A percentile compares a stretch with the other conserved stretches of the same genome.
phyloP scores from a whole-genome alignment of 2,888 invertebrate genomes.

The Tinea trinotella region DNA sequence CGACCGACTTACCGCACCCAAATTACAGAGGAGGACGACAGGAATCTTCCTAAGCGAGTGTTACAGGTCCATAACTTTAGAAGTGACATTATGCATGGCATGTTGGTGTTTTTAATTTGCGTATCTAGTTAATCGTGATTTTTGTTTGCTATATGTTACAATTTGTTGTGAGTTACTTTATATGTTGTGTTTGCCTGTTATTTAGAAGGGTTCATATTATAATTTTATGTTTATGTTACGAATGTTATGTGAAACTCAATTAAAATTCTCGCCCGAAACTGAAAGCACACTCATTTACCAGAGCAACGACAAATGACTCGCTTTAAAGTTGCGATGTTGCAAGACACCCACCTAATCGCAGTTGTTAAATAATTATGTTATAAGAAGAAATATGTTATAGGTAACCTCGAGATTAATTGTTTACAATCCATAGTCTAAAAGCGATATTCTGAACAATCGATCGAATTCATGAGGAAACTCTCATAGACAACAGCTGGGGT shows the following conservation, averaged over 20 bases:
- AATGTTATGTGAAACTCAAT: conserved; percentile 9
- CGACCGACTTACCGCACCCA: conserved; percentile 94
- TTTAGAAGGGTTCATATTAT: background rate
- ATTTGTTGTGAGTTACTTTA: conserved; percentile 6
- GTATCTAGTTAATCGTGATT: conserved; percentile 7
- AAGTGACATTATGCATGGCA: conserved; percentile 17
- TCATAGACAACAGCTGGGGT: background rate
- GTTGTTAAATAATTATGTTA: conserved; percentile 16
- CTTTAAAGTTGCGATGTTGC: conserved; percentile 16
- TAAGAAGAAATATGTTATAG: background rate
- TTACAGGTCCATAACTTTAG: conserved; percentile 77
- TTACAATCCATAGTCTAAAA: background rate
- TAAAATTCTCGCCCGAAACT: conserved; percentile 18
- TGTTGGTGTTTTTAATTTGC: conserved; percentile 16
- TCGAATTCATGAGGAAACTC: background rate
- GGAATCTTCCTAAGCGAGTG: conserved; percentile 93
- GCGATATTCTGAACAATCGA: background rate
- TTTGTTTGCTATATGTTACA: background rate
- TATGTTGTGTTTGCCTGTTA: background rate
- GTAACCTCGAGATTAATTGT: conserved; percentile 6
- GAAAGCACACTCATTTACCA: conserved; percentile 12
- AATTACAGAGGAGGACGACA: conserved; percentile 96
- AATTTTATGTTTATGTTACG: background rate
- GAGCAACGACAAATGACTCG: conserved; percentile 18
- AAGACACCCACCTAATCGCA: conserved; percentile 17